Evolutionary conservation across 92 coral and sea anemone species (phyloP).

Genomic region (Micromussa lordhowensis): DNA sequence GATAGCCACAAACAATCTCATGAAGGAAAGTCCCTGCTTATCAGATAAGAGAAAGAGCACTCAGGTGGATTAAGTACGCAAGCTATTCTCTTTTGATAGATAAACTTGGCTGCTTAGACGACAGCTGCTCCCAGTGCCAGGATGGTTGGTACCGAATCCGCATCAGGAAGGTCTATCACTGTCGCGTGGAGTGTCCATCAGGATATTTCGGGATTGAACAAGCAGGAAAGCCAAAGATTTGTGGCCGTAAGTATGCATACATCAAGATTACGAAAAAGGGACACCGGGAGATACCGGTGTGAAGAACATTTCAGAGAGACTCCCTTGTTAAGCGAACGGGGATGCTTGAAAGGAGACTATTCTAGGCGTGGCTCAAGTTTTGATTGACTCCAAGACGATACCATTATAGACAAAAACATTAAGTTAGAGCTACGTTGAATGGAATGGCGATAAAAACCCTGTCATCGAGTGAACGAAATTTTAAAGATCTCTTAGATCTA

Average conservation of each 20-base stretch:
- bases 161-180: constrained; percentile 22
- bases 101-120: constrained; percentile 49
- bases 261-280: neutral
- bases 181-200: constrained; percentile 18
- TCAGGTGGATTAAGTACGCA: neutral
- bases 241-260: constrained; percentile 17
- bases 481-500: no score
- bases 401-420: no score
- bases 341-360: no score
- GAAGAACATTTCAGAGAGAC: neutral
- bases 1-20: no score
- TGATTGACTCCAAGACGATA: no score
- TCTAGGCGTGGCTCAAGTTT: no score
- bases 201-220: constrained; percentile 14
- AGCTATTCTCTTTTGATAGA: neutral
- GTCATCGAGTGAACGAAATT: no score
- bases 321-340: no score
- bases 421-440: no score
- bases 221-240: constrained; percentile 2
- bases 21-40: no score
- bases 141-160: constrained; percentile 52
- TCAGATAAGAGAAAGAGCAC: no score
- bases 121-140: constrained; percentile 41
- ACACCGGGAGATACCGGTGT: neutral
- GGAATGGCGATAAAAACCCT: no score